phyloP scores from a whole-genome alignment of 2,888 invertebrate genomes.

The Caenorhabditis virilis region DNA sequence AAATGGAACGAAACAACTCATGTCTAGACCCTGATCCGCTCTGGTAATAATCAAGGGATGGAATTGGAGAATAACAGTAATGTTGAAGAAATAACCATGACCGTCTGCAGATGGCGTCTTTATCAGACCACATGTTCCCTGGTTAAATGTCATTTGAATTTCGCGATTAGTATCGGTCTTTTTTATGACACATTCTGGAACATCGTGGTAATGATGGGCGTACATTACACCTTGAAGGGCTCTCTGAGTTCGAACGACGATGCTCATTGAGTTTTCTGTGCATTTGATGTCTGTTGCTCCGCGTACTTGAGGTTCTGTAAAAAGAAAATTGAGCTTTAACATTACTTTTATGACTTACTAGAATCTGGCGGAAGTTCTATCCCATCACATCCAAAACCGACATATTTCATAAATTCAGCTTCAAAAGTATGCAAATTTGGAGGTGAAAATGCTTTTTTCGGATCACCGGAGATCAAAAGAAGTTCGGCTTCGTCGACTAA shows the following conservation, averaged over 20 bases:
- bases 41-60: constrained; percentile 66
- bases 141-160: constrained; percentile 57
- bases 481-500: constrained; percentile 63
- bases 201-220: constrained; percentile 60
- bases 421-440: constrained; percentile 62
- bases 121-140: constrained; percentile 58
- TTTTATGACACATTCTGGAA: constrained; percentile 52
- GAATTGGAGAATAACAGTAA: constrained; percentile 65
- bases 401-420: constrained; percentile 59
- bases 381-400: constrained; percentile 65
- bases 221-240: constrained; percentile 64
- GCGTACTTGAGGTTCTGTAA: constrained; percentile 60
- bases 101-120: constrained; percentile 51
- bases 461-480: constrained; percentile 52
- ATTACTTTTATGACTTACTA: constrained; percentile 27
- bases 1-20: constrained; percentile 58
- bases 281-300: constrained; percentile 64
- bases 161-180: constrained; percentile 54
- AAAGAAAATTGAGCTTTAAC: not conserved
- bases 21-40: constrained; percentile 61
- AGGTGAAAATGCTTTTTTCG: constrained; percentile 58
- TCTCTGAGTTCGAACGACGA: constrained; percentile 61
- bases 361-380: constrained; percentile 57
- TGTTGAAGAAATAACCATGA: constrained; percentile 61
- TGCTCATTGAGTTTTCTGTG: constrained; percentile 58